Evolutionary conservation across 2,888 invertebrate species (phyloP).

Genomic region (Spicauda simplicius): DNA sequence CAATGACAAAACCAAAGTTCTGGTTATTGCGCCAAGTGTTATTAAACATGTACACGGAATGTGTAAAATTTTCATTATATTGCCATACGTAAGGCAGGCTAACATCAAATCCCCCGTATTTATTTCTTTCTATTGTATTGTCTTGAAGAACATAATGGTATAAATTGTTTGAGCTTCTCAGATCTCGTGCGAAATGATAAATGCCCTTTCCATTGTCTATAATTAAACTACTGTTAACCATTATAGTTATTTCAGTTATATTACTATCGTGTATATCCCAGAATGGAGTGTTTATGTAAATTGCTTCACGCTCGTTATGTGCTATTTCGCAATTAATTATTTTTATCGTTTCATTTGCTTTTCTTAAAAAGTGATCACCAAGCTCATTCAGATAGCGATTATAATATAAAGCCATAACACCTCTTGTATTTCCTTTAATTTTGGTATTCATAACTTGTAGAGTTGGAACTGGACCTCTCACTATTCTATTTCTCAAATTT

Average conservation of each 20-base stretch:
- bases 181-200: conserved; percentile 95
- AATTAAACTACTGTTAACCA: conserved; percentile 93
- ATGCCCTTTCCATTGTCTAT: conserved; percentile 95
- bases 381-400: conserved; percentile 94
- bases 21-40: conserved; percentile 94
- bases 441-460: conserved; percentile 88
- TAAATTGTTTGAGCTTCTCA: conserved; percentile 97
- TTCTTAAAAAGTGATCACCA: conserved; percentile 93
- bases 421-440: conserved; percentile 92
- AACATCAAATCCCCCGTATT: conserved; percentile 94
- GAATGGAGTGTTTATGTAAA: conserved; percentile 92
- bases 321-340: conserved; percentile 92
- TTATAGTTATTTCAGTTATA: conserved; percentile 95
- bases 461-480: conserved; percentile 92
- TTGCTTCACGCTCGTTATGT: conserved; percentile 91
- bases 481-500: conserved; percentile 89
- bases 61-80: conserved; percentile 97
- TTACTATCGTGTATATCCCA: conserved; percentile 95
- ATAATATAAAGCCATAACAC: conserved; percentile 93
- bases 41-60: conserved; percentile 94
- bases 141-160: conserved; percentile 97
- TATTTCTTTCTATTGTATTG: conserved; percentile 93
- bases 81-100: conserved; percentile 97
- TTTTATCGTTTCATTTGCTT: conserved; percentile 94
- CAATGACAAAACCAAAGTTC: conserved; percentile 93